phyloP scores from a whole-genome alignment of 1,140 invertebrate species.

The Dryas iulia region DNA sequence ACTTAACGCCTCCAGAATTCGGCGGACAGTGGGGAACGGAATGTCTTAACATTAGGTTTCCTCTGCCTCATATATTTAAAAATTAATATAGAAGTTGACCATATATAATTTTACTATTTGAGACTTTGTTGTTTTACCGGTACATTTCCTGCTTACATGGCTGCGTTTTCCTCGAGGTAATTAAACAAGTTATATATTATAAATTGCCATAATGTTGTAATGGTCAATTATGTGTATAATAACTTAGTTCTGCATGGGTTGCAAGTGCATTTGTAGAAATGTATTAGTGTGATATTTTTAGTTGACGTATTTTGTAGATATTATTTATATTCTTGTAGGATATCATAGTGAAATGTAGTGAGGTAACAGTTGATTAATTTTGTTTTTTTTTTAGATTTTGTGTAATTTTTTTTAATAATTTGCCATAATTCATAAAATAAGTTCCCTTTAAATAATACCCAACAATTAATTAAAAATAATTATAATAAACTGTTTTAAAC shows the following conservation, averaged over 20 bases:
- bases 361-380: not conserved
- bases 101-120: slow-evolving; percentile 9
- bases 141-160: slow-evolving; percentile 9
- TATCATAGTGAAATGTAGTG: too few relatives aligned
- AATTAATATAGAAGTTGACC: not conserved
- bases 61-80: too few relatives aligned
- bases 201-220: not conserved
- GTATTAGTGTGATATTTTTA: not conserved
- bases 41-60: too few relatives aligned
- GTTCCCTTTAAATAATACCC: not conserved
- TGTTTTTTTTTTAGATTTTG: not conserved
- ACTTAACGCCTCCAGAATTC: too few relatives aligned
- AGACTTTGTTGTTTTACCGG: slow-evolving; percentile 4
- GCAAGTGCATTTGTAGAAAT: not conserved
- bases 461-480: not conserved
- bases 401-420: not conserved
- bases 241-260: not conserved
- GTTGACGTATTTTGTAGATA: not conserved
- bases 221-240: too few relatives aligned
- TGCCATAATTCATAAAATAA: not conserved
- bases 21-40: too few relatives aligned
- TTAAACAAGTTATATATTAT: slow-evolving; percentile 4
- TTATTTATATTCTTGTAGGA: not conserved
- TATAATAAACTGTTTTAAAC: not conserved
- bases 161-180: slow-evolving; percentile 3